A percentile compares a stretch with the other conserved stretches of the same genome.
Evolutionary conservation across 1,140 invertebrate genomes (phyloP).

Genomic region (Atta colombica): DNA sequence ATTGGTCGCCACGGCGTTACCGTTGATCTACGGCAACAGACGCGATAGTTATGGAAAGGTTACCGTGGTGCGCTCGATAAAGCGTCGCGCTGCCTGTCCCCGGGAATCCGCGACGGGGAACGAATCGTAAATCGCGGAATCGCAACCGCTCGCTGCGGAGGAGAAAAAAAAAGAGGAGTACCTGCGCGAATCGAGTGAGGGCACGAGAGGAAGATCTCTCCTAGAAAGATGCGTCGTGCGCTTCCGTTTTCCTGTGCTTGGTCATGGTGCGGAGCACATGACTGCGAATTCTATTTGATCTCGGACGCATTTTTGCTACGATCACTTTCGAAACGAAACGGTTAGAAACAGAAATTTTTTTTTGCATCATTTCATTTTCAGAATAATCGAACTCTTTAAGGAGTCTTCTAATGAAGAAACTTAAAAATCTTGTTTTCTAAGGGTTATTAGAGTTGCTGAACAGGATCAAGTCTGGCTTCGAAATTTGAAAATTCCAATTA

Average conservation of each 20-base stretch:
- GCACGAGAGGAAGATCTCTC: constrained; percentile 33
- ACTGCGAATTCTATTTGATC: neutral
- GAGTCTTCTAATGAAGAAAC: too few relatives aligned
- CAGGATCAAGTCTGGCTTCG: too few relatives aligned
- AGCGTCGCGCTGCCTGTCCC: constrained; percentile 78
- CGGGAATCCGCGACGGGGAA: constrained; percentile 74
- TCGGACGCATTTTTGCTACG: neutral
- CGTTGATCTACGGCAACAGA: constrained; percentile 82
- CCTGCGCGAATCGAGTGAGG: constrained; percentile 39
- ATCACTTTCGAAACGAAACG: neutral
- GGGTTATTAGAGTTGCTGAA: too few relatives aligned
- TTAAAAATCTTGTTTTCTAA: too few relatives aligned
- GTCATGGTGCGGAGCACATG: neutral
- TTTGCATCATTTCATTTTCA: neutral
- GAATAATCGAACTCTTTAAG: neutral
- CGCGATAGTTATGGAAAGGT: constrained; percentile 83
- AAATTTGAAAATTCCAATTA: too few relatives aligned
- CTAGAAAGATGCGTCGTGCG: neutral
- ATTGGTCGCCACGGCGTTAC: constrained; percentile 80
- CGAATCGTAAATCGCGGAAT: constrained; percentile 80
- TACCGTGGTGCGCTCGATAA: constrained; percentile 78
- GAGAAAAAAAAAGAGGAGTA: constrained; percentile 58
- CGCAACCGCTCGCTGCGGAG: constrained; percentile 66
- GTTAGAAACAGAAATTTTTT: neutral
- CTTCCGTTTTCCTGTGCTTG: constrained; percentile 67